phyloP scores from a whole-genome alignment of 2,113 vertebrate genomes.

The Gasterosteus aculeatus region DNA sequence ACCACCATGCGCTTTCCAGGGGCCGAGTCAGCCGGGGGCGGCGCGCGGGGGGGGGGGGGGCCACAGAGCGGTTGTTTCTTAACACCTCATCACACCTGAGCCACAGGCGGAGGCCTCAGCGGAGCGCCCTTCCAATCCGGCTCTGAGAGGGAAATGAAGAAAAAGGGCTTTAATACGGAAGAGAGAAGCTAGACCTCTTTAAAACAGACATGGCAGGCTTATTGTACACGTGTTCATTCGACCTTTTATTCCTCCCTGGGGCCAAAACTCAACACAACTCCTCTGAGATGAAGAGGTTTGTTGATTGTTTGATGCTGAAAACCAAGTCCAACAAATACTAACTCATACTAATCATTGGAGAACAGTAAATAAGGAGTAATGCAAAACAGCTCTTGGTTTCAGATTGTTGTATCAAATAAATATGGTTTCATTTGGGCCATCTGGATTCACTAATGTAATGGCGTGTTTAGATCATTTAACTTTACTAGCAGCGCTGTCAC shows the following conservation, averaged over 20 bases:
- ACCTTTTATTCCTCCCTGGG: background rate
- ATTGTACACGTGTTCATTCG: background rate
- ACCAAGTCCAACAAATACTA: background rate
- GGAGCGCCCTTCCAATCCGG: conserved; percentile 22
- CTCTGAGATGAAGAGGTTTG: background rate
- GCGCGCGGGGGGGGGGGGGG: conserved; percentile 18
- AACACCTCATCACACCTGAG: conserved; percentile 39
- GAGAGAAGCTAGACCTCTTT: background rate
- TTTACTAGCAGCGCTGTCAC: background rate
- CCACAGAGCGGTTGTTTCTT: conserved; percentile 32
- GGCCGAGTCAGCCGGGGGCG: conserved; percentile 23
- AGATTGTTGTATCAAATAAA: background rate
- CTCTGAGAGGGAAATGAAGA: conserved; percentile 29
- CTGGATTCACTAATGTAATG: conserved; percentile 20
- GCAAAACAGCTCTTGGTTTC: background rate
- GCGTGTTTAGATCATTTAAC: conserved; percentile 24
- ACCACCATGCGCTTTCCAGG: conserved; percentile 63
- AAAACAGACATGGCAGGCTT: background rate
- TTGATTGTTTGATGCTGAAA: background rate
- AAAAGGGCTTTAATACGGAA: background rate
- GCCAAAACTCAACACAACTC: background rate
- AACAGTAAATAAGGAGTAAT: background rate
- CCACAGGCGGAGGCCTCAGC: conserved; percentile 47
- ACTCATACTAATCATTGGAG: background rate
- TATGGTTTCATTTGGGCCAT: conserved; percentile 19